Evolutionary conservation across 2,113 vertebrate genomes (phyloP).

Genomic region (Strix uralensis): DNA sequence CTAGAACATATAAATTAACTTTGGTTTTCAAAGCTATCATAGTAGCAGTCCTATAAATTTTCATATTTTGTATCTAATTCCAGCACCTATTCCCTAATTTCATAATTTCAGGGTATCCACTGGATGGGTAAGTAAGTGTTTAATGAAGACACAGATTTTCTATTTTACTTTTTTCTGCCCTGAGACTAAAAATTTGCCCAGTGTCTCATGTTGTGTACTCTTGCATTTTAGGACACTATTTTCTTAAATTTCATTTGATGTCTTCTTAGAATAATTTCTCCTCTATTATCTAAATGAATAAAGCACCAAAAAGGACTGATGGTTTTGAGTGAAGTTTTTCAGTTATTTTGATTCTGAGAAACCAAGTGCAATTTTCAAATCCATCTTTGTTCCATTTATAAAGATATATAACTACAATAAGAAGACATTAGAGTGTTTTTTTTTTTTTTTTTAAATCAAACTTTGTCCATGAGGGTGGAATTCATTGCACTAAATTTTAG

Average conservation of each 20-base stretch:
- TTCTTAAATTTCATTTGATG: not conserved
- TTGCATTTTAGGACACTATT: not conserved
- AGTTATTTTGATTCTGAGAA: not conserved
- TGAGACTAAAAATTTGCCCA: not conserved
- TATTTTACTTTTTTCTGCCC: not conserved
- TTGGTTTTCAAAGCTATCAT: not conserved
- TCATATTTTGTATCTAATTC: not conserved
- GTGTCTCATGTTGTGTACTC: not conserved
- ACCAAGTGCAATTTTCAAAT: not conserved
- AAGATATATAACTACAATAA: not conserved
- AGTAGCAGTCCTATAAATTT: not conserved
- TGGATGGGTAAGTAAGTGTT: not conserved
- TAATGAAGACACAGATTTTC: not conserved
- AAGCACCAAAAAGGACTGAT: not conserved
- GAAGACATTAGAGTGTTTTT: not conserved
- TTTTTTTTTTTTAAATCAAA: not conserved
- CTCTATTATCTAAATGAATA: not conserved
- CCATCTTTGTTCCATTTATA: not conserved
- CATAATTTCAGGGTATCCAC: not conserved
- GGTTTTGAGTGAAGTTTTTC: not conserved
- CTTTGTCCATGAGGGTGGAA: not conserved
- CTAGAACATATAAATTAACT: not conserved
- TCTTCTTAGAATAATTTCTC: not conserved
- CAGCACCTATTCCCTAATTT: not conserved
- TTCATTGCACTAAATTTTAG: not conserved